phyloP scores from a whole-genome alignment of 1,140 invertebrate genomes.

The Colletes gigas region DNA sequence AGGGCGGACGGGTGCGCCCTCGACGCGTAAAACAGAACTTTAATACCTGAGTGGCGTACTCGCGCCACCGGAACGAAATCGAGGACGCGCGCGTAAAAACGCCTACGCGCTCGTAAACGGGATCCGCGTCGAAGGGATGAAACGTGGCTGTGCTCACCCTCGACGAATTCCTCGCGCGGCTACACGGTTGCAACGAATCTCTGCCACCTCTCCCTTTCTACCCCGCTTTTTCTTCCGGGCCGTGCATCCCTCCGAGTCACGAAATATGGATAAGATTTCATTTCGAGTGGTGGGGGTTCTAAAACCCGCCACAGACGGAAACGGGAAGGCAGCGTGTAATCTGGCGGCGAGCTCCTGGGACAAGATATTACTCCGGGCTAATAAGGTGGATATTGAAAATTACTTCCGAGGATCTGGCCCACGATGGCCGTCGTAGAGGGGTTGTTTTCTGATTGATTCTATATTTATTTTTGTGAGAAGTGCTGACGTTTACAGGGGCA shows the following conservation, averaged over 20 bases:
- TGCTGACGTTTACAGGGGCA: neutral
- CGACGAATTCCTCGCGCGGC: constrained; percentile 14
- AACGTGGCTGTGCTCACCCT: constrained; percentile 1
- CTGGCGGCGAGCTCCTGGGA: constrained; percentile 58
- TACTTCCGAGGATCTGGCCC: constrained; percentile 26
- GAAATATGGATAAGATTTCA: constrained; percentile 62
- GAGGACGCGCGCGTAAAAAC: constrained; percentile 57
- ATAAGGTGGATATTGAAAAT: constrained; percentile 71
- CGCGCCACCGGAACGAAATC: constrained; percentile 29
- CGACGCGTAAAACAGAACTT: constrained; percentile 63
- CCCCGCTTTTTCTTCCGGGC: constrained; percentile 1
- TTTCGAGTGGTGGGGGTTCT: constrained; percentile 49
- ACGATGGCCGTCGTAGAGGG: neutral
- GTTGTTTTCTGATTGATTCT: neutral
- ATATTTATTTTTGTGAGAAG: neutral
- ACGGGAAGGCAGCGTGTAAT: constrained; percentile 53
- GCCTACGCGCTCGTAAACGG: constrained; percentile 59
- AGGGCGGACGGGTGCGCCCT: neutral
- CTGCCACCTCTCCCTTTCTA: neutral
- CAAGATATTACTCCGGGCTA: constrained; percentile 65
- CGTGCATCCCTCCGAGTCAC: constrained; percentile 24
- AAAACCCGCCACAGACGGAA: constrained; percentile 30
- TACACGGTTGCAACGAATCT: neutral
- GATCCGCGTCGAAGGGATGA: constrained; percentile 36
- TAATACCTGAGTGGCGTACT: constrained; percentile 53